phyloP scores from a whole-genome alignment of 2,113 vertebrate genomes.

The Eulemur macaco region DNA sequence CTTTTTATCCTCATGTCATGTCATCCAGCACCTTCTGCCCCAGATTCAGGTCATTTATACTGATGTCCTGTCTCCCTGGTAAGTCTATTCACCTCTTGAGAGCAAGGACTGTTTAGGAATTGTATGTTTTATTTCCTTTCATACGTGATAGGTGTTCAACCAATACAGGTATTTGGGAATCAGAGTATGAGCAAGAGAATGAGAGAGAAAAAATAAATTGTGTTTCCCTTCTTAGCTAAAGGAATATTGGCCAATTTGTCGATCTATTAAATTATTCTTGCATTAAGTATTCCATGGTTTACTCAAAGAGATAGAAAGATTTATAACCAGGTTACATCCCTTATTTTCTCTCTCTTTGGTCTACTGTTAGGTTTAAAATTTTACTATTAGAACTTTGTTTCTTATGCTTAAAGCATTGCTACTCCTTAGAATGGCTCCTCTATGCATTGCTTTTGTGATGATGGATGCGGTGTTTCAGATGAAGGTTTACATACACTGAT shows the following conservation, averaged over 20 bases:
- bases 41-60: neutral
- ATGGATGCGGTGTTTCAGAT: neutral
- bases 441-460: slow-evolving; percentile 30
- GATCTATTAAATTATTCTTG: neutral
- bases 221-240: slow-evolving; percentile 12
- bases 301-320: neutral
- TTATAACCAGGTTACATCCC: slow-evolving; percentile 18
- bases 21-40: neutral
- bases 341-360: slow-evolving; percentile 16
- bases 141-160: neutral
- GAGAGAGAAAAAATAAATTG: neutral
- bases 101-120: neutral
- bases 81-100: neutral
- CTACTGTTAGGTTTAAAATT: neutral
- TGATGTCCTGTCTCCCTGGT: neutral
- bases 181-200: neutral
- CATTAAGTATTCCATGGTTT: neutral
- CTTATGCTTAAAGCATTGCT: neutral
- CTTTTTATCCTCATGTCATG: neutral
- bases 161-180: neutral
- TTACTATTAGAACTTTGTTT: slow-evolving; percentile 16
- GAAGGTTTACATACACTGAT: neutral
- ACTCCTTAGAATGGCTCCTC: neutral
- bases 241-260: neutral
- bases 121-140: neutral